These are phyloP conservation scores for Caenorhabditis sinica DNA, from an alignment of 2,888 invertebrate genomes.

Conservation along the genomic window DNA sequence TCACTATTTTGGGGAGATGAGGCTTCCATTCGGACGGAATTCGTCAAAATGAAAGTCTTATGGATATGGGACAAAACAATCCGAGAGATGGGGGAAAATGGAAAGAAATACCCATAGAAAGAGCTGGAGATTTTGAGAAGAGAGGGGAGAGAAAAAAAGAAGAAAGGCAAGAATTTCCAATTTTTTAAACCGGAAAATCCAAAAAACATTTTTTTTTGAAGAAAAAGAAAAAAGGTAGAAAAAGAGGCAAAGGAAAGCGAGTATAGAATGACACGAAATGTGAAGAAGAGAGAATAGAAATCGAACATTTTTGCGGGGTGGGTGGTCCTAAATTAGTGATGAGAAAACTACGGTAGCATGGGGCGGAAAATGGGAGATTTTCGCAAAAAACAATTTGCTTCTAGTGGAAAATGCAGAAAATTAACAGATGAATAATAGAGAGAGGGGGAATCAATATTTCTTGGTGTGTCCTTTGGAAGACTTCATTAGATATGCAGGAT, in stretches of 20 bases:
- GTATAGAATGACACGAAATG: not conserved
- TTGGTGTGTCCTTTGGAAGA: not conserved
- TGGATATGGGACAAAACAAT: no score
- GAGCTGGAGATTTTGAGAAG: no score
- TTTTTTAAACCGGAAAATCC: not conserved
- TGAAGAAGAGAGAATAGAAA: not conserved
- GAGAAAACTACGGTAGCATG: slow-evolving; percentile 22
- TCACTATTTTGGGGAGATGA: no score
- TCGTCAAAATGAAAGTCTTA: no score
- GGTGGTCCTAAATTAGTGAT: slow-evolving; percentile 22
- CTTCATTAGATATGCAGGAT: not conserved
- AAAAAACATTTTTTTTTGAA: not conserved
- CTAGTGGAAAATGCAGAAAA: slow-evolving; percentile 21
- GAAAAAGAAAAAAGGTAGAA: not conserved
- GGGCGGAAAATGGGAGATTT: not conserved
- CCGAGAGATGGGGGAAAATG: no score
- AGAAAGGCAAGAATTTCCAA: no score
- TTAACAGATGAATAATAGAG: not conserved
- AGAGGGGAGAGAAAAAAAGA: no score
- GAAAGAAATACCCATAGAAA: no score
- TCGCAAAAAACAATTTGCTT: not conserved
- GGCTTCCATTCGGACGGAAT: no score
- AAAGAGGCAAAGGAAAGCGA: not conserved
- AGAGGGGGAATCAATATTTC: not conserved
- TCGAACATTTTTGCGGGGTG: not conserved